Percentiles rank a stretch among this genome's conserved stretches.
Conservation (phyloP, 2,113 vertebrate species). For the Octodon degus region DNA sequence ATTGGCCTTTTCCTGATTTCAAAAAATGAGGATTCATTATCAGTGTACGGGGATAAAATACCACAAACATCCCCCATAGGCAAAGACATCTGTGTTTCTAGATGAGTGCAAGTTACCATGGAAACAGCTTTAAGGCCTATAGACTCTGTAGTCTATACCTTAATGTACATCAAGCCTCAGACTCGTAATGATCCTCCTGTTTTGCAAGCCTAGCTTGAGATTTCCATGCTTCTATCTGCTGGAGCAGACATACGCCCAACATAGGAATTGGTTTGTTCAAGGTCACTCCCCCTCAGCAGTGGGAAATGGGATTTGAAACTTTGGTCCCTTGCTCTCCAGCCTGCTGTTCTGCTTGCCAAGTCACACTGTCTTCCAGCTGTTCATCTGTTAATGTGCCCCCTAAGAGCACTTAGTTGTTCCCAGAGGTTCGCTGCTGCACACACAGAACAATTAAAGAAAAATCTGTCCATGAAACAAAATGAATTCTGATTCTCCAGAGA, state of each 20-base stretch:
- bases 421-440: constrained; percentile 52
- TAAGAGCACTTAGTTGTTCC: constrained; percentile 54
- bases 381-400: constrained; percentile 45
- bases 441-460: constrained; percentile 70
- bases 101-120: constrained; percentile 68
- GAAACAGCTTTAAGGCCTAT: constrained; percentile 59
- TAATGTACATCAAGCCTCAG: constrained; percentile 12
- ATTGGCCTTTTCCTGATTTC: neutral
- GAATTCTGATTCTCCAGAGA: constrained; percentile 39
- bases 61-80: constrained; percentile 19
- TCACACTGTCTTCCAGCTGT: constrained; percentile 72
- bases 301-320: constrained; percentile 58
- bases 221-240: constrained; percentile 51
- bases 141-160: constrained; percentile 30
- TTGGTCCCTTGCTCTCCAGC: constrained; percentile 66
- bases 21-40: constrained; percentile 14
- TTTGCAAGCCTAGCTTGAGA: neutral
- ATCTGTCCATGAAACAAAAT: constrained; percentile 46
- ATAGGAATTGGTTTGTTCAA: constrained; percentile 64
- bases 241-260: neutral
- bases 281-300: constrained; percentile 43
- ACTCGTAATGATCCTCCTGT: too few relatives aligned
- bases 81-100: constrained; percentile 45
- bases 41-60: neutral
- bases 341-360: constrained; percentile 58